Evolutionary conservation across 2,888 invertebrate genomes (phyloP).

Genomic region (Agonopterix heracliana): DNA sequence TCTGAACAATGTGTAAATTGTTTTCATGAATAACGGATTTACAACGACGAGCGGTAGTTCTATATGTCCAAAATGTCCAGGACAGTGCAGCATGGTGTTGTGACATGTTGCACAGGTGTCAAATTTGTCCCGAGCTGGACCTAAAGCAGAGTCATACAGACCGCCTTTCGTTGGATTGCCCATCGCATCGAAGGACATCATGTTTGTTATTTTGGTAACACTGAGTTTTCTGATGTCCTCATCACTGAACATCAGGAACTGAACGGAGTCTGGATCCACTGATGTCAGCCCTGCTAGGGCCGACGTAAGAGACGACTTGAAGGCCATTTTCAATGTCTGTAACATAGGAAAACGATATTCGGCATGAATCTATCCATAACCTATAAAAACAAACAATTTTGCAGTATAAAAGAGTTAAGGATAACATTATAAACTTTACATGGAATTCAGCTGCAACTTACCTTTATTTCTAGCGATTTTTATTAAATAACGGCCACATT

Average conservation of each 20-base stretch:
- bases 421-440: no score
- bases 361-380: constrained; percentile 5
- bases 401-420: no score
- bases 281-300: constrained; percentile 41
- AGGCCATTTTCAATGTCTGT: constrained; percentile 37
- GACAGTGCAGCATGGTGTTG: constrained; percentile 80
- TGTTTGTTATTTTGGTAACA: constrained; percentile 87
- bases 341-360: constrained; percentile 2
- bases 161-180: constrained; percentile 90
- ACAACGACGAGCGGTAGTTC: constrained; percentile 91
- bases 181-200: constrained; percentile 86
- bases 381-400: background rate
- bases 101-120: constrained; percentile 90
- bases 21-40: constrained; percentile 92
- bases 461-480: no score
- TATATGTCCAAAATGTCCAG: constrained; percentile 97
- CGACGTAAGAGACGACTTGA: constrained; percentile 41
- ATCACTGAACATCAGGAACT: constrained; percentile 83
- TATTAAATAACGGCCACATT: no score
- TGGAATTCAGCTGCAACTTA: no score
- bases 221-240: constrained; percentile 88
- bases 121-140: constrained; percentile 77
- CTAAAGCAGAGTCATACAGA: constrained; percentile 92
- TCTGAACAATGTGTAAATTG: constrained; percentile 80
- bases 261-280: constrained; percentile 60